Evolutionary conservation across 2,888 invertebrate genomes (phyloP).

Genomic region (Troilus luridus): DNA sequence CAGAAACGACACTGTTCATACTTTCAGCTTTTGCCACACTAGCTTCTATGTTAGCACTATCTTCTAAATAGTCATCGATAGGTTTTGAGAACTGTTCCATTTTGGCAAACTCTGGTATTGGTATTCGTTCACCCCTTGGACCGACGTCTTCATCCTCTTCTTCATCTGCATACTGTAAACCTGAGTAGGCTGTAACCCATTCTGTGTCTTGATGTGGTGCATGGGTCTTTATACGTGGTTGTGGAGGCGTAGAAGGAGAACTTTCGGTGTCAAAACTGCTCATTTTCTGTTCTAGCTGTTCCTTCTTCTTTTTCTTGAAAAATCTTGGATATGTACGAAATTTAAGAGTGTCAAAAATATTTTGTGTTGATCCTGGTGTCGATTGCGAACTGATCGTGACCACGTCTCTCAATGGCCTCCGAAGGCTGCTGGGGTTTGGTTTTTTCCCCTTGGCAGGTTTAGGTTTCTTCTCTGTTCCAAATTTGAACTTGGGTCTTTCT

Average conservation of each 20-base stretch:
- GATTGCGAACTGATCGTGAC: conserved; percentile 64
- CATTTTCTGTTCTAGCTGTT: conserved; percentile 70
- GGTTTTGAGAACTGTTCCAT: conserved; percentile 60
- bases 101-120: conserved; percentile 56
- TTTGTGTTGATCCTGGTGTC: conserved; percentile 71
- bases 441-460: conserved; percentile 66
- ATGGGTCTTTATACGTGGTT: conserved; percentile 65
- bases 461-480: conserved; percentile 61
- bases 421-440: conserved; percentile 65
- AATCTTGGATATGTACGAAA: conserved; percentile 85
- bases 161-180: conserved; percentile 68
- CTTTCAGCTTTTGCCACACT: conserved; percentile 62
- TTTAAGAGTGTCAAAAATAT: conserved; percentile 77
- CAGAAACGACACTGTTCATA: conserved; percentile 63
- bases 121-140: conserved; percentile 56
- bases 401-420: conserved; percentile 69
- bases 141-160: conserved; percentile 63
- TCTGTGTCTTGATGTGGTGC: conserved; percentile 71
- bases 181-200: conserved; percentile 70
- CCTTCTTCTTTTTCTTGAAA: conserved; percentile 70
- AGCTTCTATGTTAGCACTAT: conserved; percentile 39
- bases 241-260: conserved; percentile 67
- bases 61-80: conserved; percentile 59
- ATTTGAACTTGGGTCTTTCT: conserved; percentile 75
- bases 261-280: conserved; percentile 67